Evolutionary conservation across 2,113 vertebrate species (phyloP), one percentile per base, ranked within the genome.

Genomic region (Hemibagrus wyckioides): DNA sequence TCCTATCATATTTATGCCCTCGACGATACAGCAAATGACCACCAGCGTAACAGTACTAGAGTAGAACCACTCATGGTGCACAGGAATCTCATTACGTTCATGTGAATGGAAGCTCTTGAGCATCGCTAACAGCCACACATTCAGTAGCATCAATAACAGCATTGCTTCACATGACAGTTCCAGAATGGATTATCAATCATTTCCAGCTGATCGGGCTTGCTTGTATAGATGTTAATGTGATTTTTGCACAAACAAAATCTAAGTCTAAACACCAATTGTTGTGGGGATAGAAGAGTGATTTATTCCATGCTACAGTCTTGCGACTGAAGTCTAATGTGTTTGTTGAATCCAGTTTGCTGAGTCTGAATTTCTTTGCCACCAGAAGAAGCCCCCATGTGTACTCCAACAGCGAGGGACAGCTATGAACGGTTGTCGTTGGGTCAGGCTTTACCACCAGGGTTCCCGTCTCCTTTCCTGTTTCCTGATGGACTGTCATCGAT

Each of bases 401-500:
- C 97, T 92, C 97, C 98, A 88, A 99, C 97, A 67, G 97, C 98
- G 81, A 97, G 98, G 96, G 98, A 99, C 93, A 97, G 96, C 95
- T 98, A 99, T 91, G 98, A 99, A 95, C 96, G 98, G 95, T 95
- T 99, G 95, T 97, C 98, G 91, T 91, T 99, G 93, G 96, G 98
- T 92, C 98, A 99, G 91, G 96, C 95, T 83, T 95, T 99, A 85
- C 98, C 97, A 91, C 97, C 98, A 0, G 98, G 98, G 86, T 99
- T 99, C 91, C 97, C 98, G 41, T 98, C 98, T 92, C 98, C 98
- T 90, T 99, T 99, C 89, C 97, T 99, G 90, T 99, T 99, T 93
- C 98, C 98, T 87, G 98, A 99, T 87, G 98, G 98, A 90, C 82
- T 99, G 92, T 99, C 98, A 88, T 99, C 98, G 92, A 99, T 99